These are phyloP conservation scores for Nemotelus nigrinus DNA, from an alignment of 2,888 invertebrate genomes.

Conservation along the genomic window DNA sequence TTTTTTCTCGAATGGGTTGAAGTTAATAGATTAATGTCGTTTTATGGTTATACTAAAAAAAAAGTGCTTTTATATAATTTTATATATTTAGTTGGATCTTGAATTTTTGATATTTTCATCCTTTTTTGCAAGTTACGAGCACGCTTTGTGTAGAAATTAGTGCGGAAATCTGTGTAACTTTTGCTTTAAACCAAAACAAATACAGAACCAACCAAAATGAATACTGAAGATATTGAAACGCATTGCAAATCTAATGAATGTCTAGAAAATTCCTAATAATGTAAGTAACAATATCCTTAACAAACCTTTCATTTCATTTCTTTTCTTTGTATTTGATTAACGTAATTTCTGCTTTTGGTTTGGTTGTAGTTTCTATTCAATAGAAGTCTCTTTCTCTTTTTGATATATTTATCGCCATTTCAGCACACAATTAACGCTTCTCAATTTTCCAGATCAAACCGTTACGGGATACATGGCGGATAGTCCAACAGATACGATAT, in stretches of 20 bases:
- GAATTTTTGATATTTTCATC: background rate
- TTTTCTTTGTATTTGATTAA: background rate
- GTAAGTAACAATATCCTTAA: constrained; percentile 33
- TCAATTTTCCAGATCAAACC: constrained; percentile 56
- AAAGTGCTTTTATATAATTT: constrained; percentile 23
- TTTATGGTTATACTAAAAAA: too few species aligned
- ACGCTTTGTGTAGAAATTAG: constrained; percentile 36
- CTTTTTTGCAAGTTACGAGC: constrained; percentile 26
- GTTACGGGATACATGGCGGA: constrained; percentile 56
- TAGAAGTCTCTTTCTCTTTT: constrained; percentile 55
- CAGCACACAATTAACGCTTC: background rate
- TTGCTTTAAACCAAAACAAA: constrained; percentile 36
- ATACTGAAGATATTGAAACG: constrained; percentile 13
- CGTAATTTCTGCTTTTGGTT: constrained; percentile 13
- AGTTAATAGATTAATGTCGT: too few species aligned
- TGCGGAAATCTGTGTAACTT: constrained; percentile 25
- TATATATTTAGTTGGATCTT: too few species aligned
- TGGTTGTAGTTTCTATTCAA: constrained; percentile 58
- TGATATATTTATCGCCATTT: too few species aligned
- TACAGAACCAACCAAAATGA: constrained; percentile 6
- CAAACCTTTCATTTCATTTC: background rate
- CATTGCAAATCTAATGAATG: constrained; percentile 30
- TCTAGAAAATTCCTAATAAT: constrained; percentile 36
- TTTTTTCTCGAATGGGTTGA: too few species aligned
- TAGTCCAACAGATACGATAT: constrained; percentile 53